Percentiles rank a stretch among this genome's conserved stretches.
phyloP scores from a whole-genome alignment of 2,797 vertebrate species.

The Pampus argenteus region DNA sequence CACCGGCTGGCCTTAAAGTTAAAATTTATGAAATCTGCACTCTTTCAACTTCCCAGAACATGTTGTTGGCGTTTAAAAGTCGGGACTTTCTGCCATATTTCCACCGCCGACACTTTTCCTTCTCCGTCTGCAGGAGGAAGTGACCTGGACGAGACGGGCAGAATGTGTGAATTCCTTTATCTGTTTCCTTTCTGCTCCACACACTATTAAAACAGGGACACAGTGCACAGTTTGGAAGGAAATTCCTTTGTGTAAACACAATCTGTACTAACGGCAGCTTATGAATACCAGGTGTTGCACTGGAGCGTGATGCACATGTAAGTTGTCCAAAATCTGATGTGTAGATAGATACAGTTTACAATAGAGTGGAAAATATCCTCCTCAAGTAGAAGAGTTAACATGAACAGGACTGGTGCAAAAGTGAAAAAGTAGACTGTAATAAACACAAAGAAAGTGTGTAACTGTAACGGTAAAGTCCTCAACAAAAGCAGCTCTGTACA shows the following conservation, averaged over 20 bases:
- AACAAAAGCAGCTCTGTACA: conserved; percentile 58
- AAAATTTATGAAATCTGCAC: not conserved
- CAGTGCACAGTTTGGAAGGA: not conserved
- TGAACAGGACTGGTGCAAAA: too few species aligned
- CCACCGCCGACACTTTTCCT: conserved; percentile 17
- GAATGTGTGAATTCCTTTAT: not conserved
- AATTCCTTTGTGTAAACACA: conserved; percentile 2
- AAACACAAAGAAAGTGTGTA: not conserved
- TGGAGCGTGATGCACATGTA: too few species aligned
- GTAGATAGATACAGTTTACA: not conserved
- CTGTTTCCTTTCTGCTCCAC: conserved; percentile 9
- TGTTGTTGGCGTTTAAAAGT: not conserved
- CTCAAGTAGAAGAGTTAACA: too few species aligned
- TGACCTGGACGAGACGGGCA: conserved; percentile 28
- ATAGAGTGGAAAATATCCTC: too few species aligned
- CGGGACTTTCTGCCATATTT: conserved; percentile 22
- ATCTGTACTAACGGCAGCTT: not conserved
- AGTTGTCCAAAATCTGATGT: not conserved
- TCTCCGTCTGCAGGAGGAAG: conserved; percentile 37
- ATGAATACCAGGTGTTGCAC: not conserved
- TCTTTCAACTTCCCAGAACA: conserved; percentile 10
- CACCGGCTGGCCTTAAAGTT: not conserved
- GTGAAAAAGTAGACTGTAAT: too few species aligned
- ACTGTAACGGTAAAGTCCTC: not conserved
- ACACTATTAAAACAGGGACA: not conserved